These are phyloP conservation scores for Istiophorus platypterus DNA, from an alignment of 2,113 vertebrate genomes.

Conservation along the genomic window DNA sequence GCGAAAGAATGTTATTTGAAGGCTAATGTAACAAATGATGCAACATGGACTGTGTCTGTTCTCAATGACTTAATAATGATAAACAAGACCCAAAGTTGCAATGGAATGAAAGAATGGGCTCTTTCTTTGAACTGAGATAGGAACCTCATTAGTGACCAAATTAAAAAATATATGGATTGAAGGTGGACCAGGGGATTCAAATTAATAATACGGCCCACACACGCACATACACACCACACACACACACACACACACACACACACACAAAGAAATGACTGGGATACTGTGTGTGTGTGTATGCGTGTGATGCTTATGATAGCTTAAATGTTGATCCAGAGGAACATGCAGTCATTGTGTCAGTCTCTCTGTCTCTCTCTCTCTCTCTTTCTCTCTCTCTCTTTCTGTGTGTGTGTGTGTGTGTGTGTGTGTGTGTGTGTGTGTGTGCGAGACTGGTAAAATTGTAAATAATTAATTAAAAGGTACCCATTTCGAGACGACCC, in stretches of 20 bases:
- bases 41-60: conserved; percentile 42
- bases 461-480: conserved; percentile 75
- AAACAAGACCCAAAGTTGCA: conserved; percentile 62
- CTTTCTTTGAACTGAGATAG: conserved; percentile 64
- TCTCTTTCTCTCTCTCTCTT: no score
- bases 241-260: not conserved
- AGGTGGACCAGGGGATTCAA: conserved; percentile 51
- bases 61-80: conserved; percentile 52
- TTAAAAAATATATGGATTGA: conserved; percentile 63
- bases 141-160: conserved; percentile 67
- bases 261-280: no score
- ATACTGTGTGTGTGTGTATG: no score
- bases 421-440: conserved; percentile 5
- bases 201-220: conserved; percentile 45
- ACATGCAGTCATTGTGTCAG: no score
- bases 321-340: no score
- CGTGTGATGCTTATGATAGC: no score
- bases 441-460: conserved; percentile 36
- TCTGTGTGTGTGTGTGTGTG: conserved; percentile 12
- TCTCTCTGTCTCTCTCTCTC: no score
- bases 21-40: conserved; percentile 55
- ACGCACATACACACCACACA: not conserved
- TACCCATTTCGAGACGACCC: conserved; percentile 63
- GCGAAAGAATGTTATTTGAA: conserved; percentile 25
- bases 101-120: conserved; percentile 60